Percentiles rank a stretch among this genome's conserved stretches.
phyloP scores from a whole-genome alignment of 2,888 invertebrate genomes.

The Rotaria magnacalcarata region DNA sequence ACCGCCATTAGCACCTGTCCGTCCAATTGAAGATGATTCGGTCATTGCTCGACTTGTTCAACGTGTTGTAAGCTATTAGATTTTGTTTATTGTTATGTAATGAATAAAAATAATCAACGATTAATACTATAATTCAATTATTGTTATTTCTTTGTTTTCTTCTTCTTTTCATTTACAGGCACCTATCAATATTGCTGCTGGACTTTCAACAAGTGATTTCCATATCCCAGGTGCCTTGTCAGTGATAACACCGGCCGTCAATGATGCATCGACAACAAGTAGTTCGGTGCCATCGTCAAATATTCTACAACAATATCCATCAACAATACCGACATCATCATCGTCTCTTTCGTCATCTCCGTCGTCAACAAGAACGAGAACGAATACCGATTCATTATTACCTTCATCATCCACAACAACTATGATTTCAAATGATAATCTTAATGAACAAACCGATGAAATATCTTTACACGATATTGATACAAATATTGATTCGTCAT shows the following conservation, averaged over 20 bases:
- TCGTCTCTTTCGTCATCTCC: slow-evolving; percentile 19
- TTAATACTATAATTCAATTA: background rate
- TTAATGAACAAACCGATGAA: background rate
- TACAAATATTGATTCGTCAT: background rate
- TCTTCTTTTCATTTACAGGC: background rate
- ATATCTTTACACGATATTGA: background rate
- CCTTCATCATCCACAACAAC: background rate
- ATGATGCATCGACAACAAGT: background rate
- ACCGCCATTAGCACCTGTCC: slow-evolving; percentile 1
- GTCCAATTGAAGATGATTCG: slow-evolving; percentile 29
- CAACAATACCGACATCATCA: background rate
- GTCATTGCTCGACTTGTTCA: slow-evolving; percentile 23
- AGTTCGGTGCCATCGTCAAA: background rate
- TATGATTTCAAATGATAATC: slow-evolving; percentile 32
- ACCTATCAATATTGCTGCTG: slow-evolving; percentile 23
- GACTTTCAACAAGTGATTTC: slow-evolving; percentile 28
- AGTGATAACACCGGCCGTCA: background rate
- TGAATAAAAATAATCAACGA: background rate
- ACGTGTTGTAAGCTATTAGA: background rate
- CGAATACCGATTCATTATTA: background rate
- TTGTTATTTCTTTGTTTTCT: background rate
- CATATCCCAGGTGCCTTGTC: background rate
- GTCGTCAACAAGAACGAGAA: background rate
- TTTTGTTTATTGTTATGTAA: background rate
- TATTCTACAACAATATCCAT: background rate